phyloP scores from a whole-genome alignment of 2,113 vertebrate species.

The Nanger granti region DNA sequence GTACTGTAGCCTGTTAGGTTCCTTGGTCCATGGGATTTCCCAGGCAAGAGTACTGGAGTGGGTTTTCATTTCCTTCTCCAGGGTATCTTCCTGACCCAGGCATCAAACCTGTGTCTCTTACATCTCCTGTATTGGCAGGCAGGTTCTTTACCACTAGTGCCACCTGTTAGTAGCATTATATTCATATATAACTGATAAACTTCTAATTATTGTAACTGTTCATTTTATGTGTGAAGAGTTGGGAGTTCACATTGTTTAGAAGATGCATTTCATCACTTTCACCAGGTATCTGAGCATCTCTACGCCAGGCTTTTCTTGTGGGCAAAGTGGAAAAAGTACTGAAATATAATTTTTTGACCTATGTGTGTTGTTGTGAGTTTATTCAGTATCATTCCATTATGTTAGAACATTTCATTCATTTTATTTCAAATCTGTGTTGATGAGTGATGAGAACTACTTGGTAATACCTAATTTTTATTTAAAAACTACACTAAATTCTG shows the following conservation, averaged over 20 bases:
- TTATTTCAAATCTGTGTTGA: background rate
- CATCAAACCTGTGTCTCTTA: background rate
- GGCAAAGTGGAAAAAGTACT: background rate
- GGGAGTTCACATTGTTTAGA: background rate
- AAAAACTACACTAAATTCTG: slow-evolving; percentile 29
- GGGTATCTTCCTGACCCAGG: background rate
- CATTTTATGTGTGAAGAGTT: background rate
- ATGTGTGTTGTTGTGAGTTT: background rate
- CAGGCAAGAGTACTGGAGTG: background rate
- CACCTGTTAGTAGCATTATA: background rate
- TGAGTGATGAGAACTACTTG: background rate
- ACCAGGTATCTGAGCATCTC: background rate
- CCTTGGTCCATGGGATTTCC: background rate
- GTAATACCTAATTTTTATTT: slow-evolving; percentile 13
- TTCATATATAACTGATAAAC: background rate
- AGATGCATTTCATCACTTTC: background rate
- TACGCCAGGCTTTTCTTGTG: background rate
- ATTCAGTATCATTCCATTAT: background rate
- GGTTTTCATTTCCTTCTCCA: background rate
- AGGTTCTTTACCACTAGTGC: background rate
- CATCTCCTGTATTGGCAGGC: rapidly evolving
- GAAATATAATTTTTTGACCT: background rate
- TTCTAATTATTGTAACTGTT: background rate
- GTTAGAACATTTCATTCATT: background rate
- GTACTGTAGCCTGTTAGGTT: background rate